Evolutionary conservation across 2,888 invertebrate species (phyloP).

Genomic region (Orthosia gothica): DNA sequence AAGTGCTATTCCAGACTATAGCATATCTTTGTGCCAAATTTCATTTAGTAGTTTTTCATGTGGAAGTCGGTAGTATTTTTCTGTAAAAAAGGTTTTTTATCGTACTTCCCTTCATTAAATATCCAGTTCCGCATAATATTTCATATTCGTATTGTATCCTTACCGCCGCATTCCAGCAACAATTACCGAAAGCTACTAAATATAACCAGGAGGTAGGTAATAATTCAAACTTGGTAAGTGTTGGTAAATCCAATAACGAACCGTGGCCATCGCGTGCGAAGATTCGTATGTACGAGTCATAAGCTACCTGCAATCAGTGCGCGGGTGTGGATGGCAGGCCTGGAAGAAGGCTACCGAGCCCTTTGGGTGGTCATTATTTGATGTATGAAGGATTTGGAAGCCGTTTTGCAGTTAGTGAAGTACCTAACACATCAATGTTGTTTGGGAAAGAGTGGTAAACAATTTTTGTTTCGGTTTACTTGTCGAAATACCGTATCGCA

Average conservation of each 20-base stretch:
- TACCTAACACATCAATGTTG: neutral
- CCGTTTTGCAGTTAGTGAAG: neutral
- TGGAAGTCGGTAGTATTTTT: too few relatives aligned
- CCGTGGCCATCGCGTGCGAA: conserved; percentile 73
- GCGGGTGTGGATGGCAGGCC: conserved; percentile 22
- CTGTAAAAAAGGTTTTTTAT: too few relatives aligned
- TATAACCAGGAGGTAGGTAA: conserved; percentile 69
- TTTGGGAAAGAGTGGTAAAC: too few relatives aligned
- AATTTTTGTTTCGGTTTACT: too few relatives aligned
- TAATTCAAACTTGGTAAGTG: conserved; percentile 87
- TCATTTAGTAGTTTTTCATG: too few relatives aligned
- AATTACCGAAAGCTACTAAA: conserved; percentile 56
- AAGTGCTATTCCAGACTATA: too few relatives aligned
- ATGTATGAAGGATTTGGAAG: conserved; percentile 1
- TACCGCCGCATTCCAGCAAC: conserved; percentile 39
- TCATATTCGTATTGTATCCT: conserved; percentile 3
- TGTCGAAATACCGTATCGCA: too few relatives aligned
- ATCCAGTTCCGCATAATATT: conserved; percentile 21
- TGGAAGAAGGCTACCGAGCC: conserved; percentile 5
- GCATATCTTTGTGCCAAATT: too few relatives aligned
- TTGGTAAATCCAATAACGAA: conserved; percentile 88
- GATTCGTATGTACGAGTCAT: neutral
- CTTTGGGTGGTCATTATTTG: conserved; percentile 11
- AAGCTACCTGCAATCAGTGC: conserved; percentile 64
- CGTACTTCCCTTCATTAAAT: neutral